phyloP scores from a whole-genome alignment of 2,888 invertebrate genomes.

The Campoletis raptor region DNA sequence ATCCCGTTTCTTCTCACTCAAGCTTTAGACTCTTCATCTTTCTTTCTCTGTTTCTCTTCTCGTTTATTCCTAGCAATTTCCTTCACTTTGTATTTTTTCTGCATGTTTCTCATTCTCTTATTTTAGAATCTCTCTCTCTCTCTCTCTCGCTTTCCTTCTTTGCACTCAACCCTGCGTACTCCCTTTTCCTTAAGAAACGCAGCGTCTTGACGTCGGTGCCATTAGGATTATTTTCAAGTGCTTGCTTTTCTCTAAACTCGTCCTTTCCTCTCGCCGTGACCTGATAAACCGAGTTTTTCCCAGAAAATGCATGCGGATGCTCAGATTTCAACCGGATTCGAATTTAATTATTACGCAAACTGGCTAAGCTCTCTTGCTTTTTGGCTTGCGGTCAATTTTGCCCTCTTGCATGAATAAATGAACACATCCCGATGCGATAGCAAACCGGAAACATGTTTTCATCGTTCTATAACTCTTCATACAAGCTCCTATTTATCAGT shows the following conservation, averaged over 20 bases:
- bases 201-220: slow-evolving; percentile 68
- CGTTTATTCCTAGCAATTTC: slow-evolving; percentile 2
- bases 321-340: slow-evolving; percentile 63
- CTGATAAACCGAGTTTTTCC: slow-evolving; percentile 33
- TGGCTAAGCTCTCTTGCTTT: slow-evolving; percentile 35
- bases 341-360: slow-evolving; percentile 68
- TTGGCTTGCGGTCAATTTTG: slow-evolving; percentile 19
- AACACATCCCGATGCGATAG: not conserved
- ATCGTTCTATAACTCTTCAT: not conserved
- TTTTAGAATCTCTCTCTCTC: not conserved
- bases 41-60: slow-evolving; percentile 20
- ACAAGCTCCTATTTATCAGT: not conserved
- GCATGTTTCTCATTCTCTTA: slow-evolving; percentile 9
- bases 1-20: slow-evolving; percentile 47
- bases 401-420: slow-evolving; percentile 1
- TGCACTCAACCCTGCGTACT: slow-evolving; percentile 30
- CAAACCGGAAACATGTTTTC: not conserved
- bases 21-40: slow-evolving; percentile 16
- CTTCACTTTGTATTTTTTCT: slow-evolving; percentile 16
- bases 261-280: slow-evolving; percentile 14
- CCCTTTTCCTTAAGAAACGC: slow-evolving; percentile 23
- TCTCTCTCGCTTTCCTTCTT: slow-evolving; percentile 17
- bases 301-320: slow-evolving; percentile 53
- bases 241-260: slow-evolving; percentile 41
- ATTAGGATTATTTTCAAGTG: slow-evolving; percentile 73